Percentiles rank a stretch among this genome's conserved stretches.
These are phyloP conservation scores for Colletes latitarsis DNA, from an alignment of 1,140 invertebrate genomes.

Conservation along the genomic window DNA sequence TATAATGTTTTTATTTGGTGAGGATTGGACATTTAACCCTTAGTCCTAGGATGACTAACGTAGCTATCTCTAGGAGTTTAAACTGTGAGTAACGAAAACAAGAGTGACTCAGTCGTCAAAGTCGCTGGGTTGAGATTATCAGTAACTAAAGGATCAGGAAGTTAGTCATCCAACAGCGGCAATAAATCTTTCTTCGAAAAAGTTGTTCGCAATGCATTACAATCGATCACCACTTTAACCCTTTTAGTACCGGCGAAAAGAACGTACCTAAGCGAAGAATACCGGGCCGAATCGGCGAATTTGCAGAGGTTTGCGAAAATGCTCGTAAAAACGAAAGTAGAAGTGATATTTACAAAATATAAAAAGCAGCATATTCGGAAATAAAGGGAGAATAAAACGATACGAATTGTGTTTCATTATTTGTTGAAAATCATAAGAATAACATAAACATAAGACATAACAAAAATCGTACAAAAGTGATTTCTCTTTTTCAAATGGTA, in stretches of 20 bases:
- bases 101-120: no score
- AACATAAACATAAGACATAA: conserved; percentile 13
- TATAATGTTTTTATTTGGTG: no score
- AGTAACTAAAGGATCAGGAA: no score
- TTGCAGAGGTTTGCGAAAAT: conserved; percentile 35
- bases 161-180: no score
- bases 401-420: conserved; percentile 8
- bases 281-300: conserved; percentile 29
- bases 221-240: not conserved
- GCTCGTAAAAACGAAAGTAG: conserved; percentile 25
- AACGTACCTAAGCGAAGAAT: conserved; percentile 28
- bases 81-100: no score
- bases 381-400: conserved; percentile 14
- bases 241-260: conserved; percentile 27
- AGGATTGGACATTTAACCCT: no score
- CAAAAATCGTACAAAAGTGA: conserved; percentile 14
- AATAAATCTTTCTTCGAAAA: no score
- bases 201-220: no score
- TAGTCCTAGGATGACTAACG: no score
- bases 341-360: conserved; percentile 23
- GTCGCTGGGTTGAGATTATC: no score
- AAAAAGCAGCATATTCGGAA: conserved; percentile 6
- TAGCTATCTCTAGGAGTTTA: no score
- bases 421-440: conserved; percentile 20
- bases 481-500: conserved; percentile 18